These are phyloP conservation scores for Saccostrea cuccullata DNA, from an alignment of 1,140 invertebrate species.

Conservation along the genomic window DNA sequence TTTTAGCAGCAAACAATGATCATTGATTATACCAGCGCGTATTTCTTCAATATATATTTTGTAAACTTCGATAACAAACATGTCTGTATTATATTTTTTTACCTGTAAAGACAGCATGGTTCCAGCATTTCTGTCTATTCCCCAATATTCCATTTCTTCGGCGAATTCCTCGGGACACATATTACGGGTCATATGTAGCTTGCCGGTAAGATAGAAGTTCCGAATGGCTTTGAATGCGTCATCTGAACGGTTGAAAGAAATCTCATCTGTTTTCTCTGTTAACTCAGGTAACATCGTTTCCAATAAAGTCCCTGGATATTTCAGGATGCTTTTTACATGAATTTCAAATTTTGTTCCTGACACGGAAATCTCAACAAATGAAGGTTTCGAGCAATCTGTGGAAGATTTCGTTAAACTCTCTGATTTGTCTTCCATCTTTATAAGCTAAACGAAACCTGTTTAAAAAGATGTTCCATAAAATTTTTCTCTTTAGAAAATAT, in stretches of 20 bases:
- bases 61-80: too few relatives aligned
- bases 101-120: constrained; percentile 63
- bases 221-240: constrained; percentile 59
- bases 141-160: constrained; percentile 69
- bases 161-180: constrained; percentile 65
- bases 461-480: background rate
- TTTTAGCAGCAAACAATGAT: too few relatives aligned
- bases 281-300: background rate
- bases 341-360: constrained; percentile 37
- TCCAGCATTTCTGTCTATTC: constrained; percentile 58
- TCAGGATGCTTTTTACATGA: background rate
- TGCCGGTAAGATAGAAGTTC: constrained; percentile 62
- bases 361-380: constrained; percentile 8
- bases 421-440: background rate
- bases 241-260: constrained; percentile 32
- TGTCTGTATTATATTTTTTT: background rate
- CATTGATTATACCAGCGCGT: too few relatives aligned
- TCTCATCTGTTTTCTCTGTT: background rate
- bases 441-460: too few relatives aligned
- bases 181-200: constrained; percentile 63
- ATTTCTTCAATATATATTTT: too few relatives aligned
- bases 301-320: constrained; percentile 23
- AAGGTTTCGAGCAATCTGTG: background rate
- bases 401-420: background rate
- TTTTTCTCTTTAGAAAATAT: background rate